Percentiles rank a stretch among this genome's conserved stretches.
Conservation (phyloP, 2,113 vertebrate species). For the Struthidea cinerea region DNA sequence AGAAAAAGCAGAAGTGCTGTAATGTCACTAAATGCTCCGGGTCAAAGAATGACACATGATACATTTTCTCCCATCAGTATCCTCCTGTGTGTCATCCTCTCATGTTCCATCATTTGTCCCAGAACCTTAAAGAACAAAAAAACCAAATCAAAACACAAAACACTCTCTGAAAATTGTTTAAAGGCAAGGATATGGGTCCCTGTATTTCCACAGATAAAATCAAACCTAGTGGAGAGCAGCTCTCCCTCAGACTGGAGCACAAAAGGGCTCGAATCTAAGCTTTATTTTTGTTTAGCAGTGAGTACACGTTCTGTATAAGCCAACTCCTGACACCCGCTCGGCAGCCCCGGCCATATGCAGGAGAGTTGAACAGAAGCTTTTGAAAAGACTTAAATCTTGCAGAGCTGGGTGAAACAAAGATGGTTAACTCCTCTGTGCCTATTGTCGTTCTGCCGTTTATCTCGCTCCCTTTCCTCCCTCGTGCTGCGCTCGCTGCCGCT, state of each 20-base stretch:
- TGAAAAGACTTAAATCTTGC: background rate
- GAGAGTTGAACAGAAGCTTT: background rate
- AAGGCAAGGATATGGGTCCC: background rate
- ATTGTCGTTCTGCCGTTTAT: background rate
- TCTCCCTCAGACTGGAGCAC: background rate
- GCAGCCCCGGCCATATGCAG: background rate
- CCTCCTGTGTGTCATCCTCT: background rate
- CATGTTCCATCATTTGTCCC: background rate
- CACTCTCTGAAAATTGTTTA: background rate
- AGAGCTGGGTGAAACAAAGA: background rate
- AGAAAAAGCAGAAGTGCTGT: background rate
- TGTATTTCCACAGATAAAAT: background rate
- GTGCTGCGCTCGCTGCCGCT: background rate
- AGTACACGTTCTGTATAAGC: background rate
- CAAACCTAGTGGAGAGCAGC: background rate
- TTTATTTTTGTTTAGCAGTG: background rate
- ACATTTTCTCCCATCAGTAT: background rate
- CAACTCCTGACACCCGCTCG: background rate
- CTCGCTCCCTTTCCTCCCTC: background rate
- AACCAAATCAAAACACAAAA: background rate
- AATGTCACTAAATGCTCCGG: background rate
- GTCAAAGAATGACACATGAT: background rate
- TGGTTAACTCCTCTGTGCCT: background rate
- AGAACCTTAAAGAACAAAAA: background rate
- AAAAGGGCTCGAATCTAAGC: background rate